Evolutionary conservation across 2,888 invertebrate genomes (phyloP).

Genomic region (Pseudeuparius sepicola): DNA sequence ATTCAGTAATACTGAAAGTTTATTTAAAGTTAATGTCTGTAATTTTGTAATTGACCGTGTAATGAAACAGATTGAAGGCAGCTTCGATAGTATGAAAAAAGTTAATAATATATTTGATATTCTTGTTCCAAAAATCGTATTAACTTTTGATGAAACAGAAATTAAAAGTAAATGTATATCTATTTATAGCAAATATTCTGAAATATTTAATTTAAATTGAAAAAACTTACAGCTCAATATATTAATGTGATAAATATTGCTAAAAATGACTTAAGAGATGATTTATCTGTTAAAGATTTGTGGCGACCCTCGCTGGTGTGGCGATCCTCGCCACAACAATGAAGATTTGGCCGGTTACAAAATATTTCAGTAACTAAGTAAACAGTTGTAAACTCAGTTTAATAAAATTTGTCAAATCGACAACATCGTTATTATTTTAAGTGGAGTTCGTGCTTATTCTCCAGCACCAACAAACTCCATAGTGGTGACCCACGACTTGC

Average conservation of each 20-base stretch:
- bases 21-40: conserved; percentile 12
- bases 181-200: conserved; percentile 3
- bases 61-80: conserved; percentile 5
- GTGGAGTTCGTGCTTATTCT: too few species aligned
- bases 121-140: conserved; percentile 2
- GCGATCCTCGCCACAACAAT: too few species aligned
- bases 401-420: too few species aligned
- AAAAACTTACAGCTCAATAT: conserved; percentile 1
- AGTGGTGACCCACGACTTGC: too few species aligned
- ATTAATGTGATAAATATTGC: conserved; percentile 2
- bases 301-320: too few species aligned
- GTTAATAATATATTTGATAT: not conserved
- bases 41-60: conserved; percentile 8
- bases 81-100: conserved; percentile 10
- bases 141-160: not conserved
- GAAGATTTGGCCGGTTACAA: too few species aligned
- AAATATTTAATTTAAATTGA: conserved; percentile 3
- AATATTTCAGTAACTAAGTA: too few species aligned
- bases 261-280: too few species aligned
- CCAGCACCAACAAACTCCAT: too few species aligned
- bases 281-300: too few species aligned
- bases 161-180: conserved; percentile 3
- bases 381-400: too few species aligned
- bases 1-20: conserved; percentile 11
- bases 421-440: too few species aligned